Evolutionary conservation across 2,113 vertebrate species (phyloP), one percentile per base, ranked within the genome.

Genomic region (Panthera tigris): DNA sequence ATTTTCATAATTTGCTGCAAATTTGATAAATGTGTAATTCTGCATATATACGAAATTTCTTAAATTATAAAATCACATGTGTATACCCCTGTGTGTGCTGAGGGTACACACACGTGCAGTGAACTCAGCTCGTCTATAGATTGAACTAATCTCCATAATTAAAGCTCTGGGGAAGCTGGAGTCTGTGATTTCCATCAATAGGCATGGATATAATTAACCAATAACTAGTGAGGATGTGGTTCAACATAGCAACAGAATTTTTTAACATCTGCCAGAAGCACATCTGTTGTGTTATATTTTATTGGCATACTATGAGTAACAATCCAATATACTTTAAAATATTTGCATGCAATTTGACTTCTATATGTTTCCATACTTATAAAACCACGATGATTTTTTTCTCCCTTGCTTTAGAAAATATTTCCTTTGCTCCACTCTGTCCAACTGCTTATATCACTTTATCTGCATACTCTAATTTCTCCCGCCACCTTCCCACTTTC

Each of bases 131-230:
- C 97, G 50, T 79, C 82, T 95, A 87, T 90, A 95, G 80, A 91
- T 84, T 97, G 79, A 97, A 88, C 50, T 95, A 93, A 94, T 95
- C 95, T 95, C 29, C 45, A 79, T 95, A 96, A 97, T n/a, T 95
- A 80, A 97, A 91, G 87, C 92, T 97, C 86, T 95, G 39, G 57
- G 68, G 80, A 97, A 97, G 11, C 76, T 73, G 50, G 65, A 97
- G 50, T 95, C 83, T 97, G 73, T 97, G 95, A 95, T 97, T 98
- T 96, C 81, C 90, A 96, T 97, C 97, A 94, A 96, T 91, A 96
- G 52, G 91, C 89, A 93, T 36, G 61, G 82, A 91, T 97, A 95
- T 97, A 97, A 97, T 96, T 97, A 97, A 96, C 95, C 96, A 96
- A 95, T 96, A 97, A 89, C 57, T 90, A 87, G 74, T 50, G 92